Conservation (phyloP, 2,113 vertebrate species). For the Equus quagga region DNA sequence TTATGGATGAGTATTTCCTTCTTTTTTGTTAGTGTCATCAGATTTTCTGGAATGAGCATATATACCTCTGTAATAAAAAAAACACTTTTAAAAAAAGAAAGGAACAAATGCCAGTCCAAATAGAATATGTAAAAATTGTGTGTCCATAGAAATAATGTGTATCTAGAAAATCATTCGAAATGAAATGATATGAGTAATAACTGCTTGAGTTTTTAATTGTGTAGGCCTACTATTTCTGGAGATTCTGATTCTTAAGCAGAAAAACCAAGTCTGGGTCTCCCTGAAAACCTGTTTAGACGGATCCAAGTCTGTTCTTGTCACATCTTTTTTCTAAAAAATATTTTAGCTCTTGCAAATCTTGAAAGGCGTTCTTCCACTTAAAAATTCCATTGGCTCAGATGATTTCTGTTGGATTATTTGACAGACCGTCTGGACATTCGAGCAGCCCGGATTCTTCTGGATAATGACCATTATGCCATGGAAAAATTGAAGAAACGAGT, state of each 20-base stretch:
- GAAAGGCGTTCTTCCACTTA: neutral
- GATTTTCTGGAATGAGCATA: neutral
- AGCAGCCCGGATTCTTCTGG: conserved; percentile 94
- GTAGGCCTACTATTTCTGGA: neutral
- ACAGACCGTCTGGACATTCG: conserved; percentile 96
- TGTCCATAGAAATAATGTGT: neutral
- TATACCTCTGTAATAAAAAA: neutral
- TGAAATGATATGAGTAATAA: neutral
- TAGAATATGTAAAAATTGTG: neutral
- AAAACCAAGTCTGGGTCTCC: neutral
- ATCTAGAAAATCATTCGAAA: conserved; percentile 5
- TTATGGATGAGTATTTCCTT: neutral
- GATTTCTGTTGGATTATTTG: conserved; percentile 38
- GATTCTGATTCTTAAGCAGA: neutral
- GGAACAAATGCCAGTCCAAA: neutral
- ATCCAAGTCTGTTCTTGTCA: neutral
- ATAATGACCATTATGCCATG: conserved; percentile 98
- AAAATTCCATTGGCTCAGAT: neutral
- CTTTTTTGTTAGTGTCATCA: neutral
- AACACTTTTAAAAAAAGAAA: neutral
- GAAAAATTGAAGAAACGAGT: conserved; percentile 97
- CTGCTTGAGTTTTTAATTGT: neutral
- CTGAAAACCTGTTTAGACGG: neutral
- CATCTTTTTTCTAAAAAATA: neutral
- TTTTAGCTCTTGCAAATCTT: neutral